Evolutionary conservation across 2,113 vertebrate genomes (phyloP).

Genomic region (Zosterops lateralis): DNA sequence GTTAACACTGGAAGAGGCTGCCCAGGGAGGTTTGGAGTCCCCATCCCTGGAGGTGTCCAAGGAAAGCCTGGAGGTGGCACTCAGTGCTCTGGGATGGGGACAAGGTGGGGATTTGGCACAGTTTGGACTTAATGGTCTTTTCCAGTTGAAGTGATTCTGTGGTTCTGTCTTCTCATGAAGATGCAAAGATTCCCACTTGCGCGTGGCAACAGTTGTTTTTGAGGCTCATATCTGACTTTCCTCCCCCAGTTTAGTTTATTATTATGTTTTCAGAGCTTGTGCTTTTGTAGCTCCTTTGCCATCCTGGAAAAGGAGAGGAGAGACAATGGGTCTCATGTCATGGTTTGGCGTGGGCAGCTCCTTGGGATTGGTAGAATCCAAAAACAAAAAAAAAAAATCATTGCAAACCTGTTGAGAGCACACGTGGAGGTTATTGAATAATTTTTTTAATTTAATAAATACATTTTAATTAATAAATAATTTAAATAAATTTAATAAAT

Average conservation of each 20-base stretch:
- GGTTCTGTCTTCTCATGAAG: not conserved
- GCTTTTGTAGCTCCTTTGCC: not conserved
- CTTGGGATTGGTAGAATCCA: not conserved
- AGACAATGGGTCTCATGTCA: rapidly evolving
- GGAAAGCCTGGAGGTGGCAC: not conserved
- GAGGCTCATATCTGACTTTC: not conserved
- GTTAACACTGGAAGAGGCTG: not conserved
- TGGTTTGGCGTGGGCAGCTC: not conserved
- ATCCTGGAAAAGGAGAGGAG: not conserved
- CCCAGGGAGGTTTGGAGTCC: not conserved
- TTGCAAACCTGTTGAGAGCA: not conserved
- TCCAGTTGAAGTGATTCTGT: not conserved
- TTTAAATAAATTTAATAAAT: not conserved
- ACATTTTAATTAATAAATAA: no score
- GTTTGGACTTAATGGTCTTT: not conserved
- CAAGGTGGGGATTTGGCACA: not conserved
- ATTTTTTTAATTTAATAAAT: not conserved
- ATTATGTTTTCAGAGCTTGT: not conserved
- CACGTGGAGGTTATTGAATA: not conserved
- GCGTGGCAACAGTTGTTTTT: not conserved
- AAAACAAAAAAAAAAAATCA: not conserved
- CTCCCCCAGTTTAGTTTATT: rapidly evolving
- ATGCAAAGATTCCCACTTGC: not conserved
- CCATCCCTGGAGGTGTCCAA: not conserved
- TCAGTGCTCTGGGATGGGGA: not conserved